Evolutionary conservation across 2,888 invertebrate genomes (phyloP), one percentile per base, ranked within the genome.

Genomic region (Erannis defoliaria): DNA sequence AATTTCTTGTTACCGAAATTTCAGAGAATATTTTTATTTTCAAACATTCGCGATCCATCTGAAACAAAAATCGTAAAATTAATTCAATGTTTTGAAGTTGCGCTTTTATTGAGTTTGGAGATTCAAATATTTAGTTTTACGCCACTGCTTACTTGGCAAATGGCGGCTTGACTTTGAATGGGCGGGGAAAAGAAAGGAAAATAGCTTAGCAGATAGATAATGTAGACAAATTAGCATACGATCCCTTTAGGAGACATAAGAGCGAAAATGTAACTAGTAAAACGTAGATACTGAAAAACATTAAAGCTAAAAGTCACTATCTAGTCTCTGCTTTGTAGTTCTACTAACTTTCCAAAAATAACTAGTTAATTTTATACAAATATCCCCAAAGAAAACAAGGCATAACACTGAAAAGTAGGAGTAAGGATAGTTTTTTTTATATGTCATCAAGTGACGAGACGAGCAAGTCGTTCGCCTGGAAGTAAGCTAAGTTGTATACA

Each of bases 31-130:
- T 49, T 56, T 54, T 62, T 62, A 54, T 62, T 42, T 35, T 46
- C 53, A 35, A 51, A 51, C 46, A 33, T 53, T 56, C 45, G 29
- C 35, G 62, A 53, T 55, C 51, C 70, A 66, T 67, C 70, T 70
- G 70, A 70, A 70, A 70, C 66, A 66, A 66, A 67, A 54, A 55
- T 53, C 55, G 45, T 53, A 53, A 59, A 64, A 64, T 62, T 65
- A 65, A 65, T 59, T 62, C 57, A 55, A 65, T 59, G 50, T 55
- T 56, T 62, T 53, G 19, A 26, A 55, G 58, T 58, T 55, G n/a
- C 37, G 37, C 50, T 53, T 56, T 57, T 48, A 48, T 56, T 48
- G 45, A 55, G 63, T 42, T 37, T 26, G 38, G 37, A 51, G 33
- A 49, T 58, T 55, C 46, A 46, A 58, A 63, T 55, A 58, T 58